Evolutionary conservation across 2,797 vertebrate species (phyloP).

Genomic region (Rhinogobio ventralis): DNA sequence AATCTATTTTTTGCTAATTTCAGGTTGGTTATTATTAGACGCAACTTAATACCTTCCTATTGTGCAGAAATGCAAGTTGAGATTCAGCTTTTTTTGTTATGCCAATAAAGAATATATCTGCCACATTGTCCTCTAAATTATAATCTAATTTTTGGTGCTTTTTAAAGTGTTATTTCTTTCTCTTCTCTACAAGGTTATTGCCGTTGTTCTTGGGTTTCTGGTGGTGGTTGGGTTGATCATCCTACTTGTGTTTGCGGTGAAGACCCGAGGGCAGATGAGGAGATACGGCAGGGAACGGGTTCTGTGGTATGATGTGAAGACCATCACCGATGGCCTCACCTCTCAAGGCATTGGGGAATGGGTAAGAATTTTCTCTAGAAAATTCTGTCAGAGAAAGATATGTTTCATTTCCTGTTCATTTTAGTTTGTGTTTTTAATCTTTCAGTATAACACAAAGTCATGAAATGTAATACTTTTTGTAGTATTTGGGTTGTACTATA

Average conservation of each 20-base stretch:
- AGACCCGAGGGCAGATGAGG: slow-evolving; percentile 81
- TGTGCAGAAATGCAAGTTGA: neutral
- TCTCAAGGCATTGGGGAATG: slow-evolving; percentile 86
- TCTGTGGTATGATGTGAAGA: slow-evolving; percentile 86
- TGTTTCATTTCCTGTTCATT: neutral
- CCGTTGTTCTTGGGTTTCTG: slow-evolving; percentile 87
- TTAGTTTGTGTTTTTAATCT: neutral
- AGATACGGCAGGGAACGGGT: slow-evolving; percentile 80
- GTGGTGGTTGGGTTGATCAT: slow-evolving; percentile 85
- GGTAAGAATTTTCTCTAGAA: slow-evolving; percentile 76
- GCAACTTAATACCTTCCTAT: neutral
- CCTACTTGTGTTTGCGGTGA: slow-evolving; percentile 87
- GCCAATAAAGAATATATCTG: neutral
- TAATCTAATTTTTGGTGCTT: neutral
- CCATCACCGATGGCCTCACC: slow-evolving; percentile 64
- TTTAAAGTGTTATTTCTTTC: slow-evolving; percentile 7
- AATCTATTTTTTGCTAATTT: slow-evolving; percentile 3
- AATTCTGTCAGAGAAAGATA: neutral
- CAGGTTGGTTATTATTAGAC: neutral
- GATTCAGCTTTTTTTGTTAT: neutral
- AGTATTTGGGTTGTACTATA: neutral
- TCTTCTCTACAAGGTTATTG: slow-evolving; percentile 80
- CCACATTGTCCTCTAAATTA: neutral
- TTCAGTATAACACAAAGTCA: neutral
- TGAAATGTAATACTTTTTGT: neutral